Base-by-base conservation (phyloP, 2,888 invertebrate species). In the Agrotis ipsilon region DNA sequence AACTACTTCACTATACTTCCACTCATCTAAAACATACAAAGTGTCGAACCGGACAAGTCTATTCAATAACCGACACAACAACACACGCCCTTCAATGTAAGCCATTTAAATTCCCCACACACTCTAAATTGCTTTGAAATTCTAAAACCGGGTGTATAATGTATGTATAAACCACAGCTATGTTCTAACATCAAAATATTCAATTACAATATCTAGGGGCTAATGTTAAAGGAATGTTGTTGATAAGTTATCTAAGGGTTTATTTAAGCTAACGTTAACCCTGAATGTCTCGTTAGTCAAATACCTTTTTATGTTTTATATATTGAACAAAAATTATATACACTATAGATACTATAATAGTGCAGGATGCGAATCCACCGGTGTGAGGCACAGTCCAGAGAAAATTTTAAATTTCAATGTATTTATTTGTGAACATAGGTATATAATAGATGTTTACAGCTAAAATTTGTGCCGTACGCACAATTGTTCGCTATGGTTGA, bases 201-300 rank as follows among this genome's bases (percentile, higher is more conserved):
- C 57, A 62, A 72, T 82, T 63, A 76, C 60, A 19, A 59, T 46
- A n/a, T 39, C 27, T 61, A 32, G 52, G 39, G 60, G 21, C 27
- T n/a, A 49, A n/a, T 39, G n/a, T 62, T 51, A 16, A 49, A 21
- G 14, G 45, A 43, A 46, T 45, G 18, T 84, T 48, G 7, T 27
- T 24, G 13, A 48, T 62, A 62, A 14, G 6, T 27, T 21, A 46
- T 18, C 11, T 54, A 24, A 18, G 3, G 21, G 43, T 14, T 39
- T 32, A 16, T 21, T 64, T 32, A 2, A 27, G 43, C 13, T 6
- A 14, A n/a, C 2, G 86, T 86, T 87, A 87, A 88, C 87, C 88
- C 80, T 24, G 6, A 2, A 4, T 46, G 7, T 24, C n/a, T 60
- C 11, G 18, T 21, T 16, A 19, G 21, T 51, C 19, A 49, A 49